phyloP scores from a whole-genome alignment of 2,113 vertebrate genomes.

The Leptobrachium ailaonicum region DNA sequence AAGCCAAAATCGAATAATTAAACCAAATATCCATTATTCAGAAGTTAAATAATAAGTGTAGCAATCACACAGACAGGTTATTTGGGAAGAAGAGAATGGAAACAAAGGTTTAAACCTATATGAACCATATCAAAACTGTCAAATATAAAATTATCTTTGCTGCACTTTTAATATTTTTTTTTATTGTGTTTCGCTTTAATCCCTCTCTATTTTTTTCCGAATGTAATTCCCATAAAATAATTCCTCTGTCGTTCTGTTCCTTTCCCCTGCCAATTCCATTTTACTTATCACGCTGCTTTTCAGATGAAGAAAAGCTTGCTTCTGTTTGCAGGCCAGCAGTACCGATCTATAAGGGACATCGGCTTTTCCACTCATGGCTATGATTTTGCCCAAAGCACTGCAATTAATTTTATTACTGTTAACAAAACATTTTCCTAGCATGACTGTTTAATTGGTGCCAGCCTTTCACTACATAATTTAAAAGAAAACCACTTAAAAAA shows the following conservation, averaged over 20 bases:
- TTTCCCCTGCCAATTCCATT: conserved; percentile 31
- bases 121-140: background rate
- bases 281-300: conserved; percentile 37
- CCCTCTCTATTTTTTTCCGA: background rate
- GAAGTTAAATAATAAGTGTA: background rate
- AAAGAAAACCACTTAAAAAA: conserved; percentile 7
- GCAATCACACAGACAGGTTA: background rate
- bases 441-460: conserved; percentile 22
- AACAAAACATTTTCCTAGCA: conserved; percentile 26
- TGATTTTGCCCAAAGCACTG: conserved; percentile 5
- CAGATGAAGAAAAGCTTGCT: conserved; percentile 32
- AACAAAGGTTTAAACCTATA: background rate
- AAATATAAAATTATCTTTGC: background rate
- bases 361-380: conserved; percentile 16
- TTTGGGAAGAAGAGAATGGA: background rate
- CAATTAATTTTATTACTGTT: conserved; percentile 35
- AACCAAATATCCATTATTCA: too few species aligned
- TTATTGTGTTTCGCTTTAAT: conserved; percentile 11
- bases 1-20: background rate
- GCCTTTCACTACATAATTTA: conserved; percentile 19
- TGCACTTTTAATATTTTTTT: conserved; percentile 15
- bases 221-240: conserved; percentile 18
- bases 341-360: conserved; percentile 19
- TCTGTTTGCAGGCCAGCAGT: conserved; percentile 5
- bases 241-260: background rate